phyloP scores from a whole-genome alignment of 2,797 vertebrate genomes.

The Labeo calbasu region DNA sequence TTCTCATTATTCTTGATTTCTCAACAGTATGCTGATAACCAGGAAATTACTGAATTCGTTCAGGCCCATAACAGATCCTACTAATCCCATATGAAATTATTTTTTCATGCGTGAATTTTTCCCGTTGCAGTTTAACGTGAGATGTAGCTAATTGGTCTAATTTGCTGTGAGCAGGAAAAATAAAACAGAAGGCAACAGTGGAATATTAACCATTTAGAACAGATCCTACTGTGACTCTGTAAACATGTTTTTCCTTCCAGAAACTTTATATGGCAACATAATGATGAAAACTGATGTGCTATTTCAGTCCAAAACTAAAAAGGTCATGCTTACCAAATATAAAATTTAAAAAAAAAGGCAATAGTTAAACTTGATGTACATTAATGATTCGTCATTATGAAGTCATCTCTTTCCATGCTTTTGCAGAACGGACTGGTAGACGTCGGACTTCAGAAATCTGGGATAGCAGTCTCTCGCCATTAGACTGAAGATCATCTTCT shows the following conservation, averaged over 20 bases:
- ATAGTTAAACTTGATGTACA: neutral
- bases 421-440: slow-evolving; percentile 85
- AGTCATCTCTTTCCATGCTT: slow-evolving; percentile 83
- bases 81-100: neutral
- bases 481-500: slow-evolving; percentile 89
- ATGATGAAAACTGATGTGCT: neutral
- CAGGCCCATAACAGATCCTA: neutral
- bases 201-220: neutral
- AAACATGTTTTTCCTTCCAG: slow-evolving; percentile 4
- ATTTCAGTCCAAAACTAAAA: slow-evolving; percentile 34
- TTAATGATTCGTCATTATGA: slow-evolving; percentile 43
- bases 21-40: slow-evolving; percentile 25
- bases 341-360: slow-evolving; percentile 4
- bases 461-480: slow-evolving; percentile 97
- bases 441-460: slow-evolving; percentile 91
- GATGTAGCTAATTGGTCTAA: neutral
- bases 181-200: neutral
- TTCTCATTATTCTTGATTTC: slow-evolving; percentile 17
- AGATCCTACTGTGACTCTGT: neutral
- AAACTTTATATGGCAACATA: neutral
- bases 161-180: neutral
- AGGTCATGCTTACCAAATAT: slow-evolving; percentile 30
- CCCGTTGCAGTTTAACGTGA: neutral
- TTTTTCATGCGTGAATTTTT: neutral
- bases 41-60: slow-evolving; percentile 12